Evolutionary conservation across 2,888 invertebrate genomes (phyloP), one percentile per base, ranked within the genome.

Genomic region (Sminthurides aquaticus): DNA sequence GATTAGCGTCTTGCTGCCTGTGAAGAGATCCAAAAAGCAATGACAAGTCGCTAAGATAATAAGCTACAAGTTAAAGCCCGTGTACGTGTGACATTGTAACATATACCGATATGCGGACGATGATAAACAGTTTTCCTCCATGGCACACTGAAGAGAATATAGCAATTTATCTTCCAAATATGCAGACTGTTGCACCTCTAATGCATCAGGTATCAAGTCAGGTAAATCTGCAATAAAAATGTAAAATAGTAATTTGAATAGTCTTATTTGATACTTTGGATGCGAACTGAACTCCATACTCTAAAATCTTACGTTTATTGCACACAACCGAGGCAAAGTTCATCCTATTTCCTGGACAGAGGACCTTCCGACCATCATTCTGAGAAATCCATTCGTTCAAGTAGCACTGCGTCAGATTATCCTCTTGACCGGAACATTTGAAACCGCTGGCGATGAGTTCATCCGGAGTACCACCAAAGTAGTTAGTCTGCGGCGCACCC

Each of bases 111-210:
- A 93, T 15, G 95, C 95, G 54, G 87, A 84, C 34, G 85, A 87
- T 62, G 87, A 88, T 8, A 95, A 82, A 76, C 96, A 96, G 77
- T 93, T 93, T 79, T 96, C 96, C 76, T 96, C 96, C 93, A 95
- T 92, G 2, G 96, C 95, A 77, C 96, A 96, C 75, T 90, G 90
- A 67, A 96, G 81, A 76, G 89, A 88, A 71, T 86, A 87, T 81
- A 96, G 84, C 66, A 87, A 87, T 1, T 87, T 84, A 76, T 95
- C 94, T 77, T 94, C 91, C 34, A 96, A 81, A 77, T 93, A 90
- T 0, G 90, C 87, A 0, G 91, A 87, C 18, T 85, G 80, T 79
- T 88, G 87, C 59, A 96, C 81, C 70, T 88, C 88, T 8, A 82
- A 77, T 26, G 86, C 85, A 76, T 95, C 93, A 52, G 94, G 85